phyloP scores from a whole-genome alignment of 2,113 vertebrate species.

The Oryzias celebensis region DNA sequence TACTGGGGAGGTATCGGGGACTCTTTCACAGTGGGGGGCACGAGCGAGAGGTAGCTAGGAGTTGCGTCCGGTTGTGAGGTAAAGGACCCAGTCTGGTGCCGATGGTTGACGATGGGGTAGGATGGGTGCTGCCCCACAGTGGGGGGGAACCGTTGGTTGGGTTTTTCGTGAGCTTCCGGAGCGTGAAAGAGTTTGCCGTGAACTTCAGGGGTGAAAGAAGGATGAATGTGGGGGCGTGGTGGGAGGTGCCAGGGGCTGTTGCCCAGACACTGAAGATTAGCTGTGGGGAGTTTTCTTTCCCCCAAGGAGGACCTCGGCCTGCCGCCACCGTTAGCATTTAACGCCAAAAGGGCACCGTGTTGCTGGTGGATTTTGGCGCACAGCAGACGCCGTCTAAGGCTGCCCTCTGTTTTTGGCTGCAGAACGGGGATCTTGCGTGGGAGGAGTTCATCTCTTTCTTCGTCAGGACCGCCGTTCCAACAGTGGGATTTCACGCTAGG shows the following conservation, averaged over 20 bases:
- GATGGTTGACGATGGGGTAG: constrained; percentile 33
- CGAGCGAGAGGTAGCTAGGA: constrained; percentile 22
- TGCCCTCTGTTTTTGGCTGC: constrained; percentile 69
- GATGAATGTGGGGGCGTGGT: constrained; percentile 17
- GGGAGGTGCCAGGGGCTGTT: constrained; percentile 40
- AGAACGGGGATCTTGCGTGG: constrained; percentile 61
- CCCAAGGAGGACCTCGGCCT: neutral
- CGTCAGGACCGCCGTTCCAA: constrained; percentile 59
- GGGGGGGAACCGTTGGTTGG: neutral
- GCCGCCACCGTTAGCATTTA: neutral
- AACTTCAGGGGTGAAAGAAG: constrained; percentile 17
- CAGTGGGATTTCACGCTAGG: constrained; percentile 44
- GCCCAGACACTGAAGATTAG: constrained; percentile 37
- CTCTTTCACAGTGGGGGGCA: constrained; percentile 4
- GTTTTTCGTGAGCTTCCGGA: constrained; percentile 31
- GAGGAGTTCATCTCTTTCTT: constrained; percentile 71
- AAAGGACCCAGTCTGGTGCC: constrained; percentile 37
- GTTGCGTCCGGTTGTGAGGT: constrained; percentile 38
- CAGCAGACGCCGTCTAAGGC: constrained; percentile 72
- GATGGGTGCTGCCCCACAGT: constrained; percentile 17
- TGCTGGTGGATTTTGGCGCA: constrained; percentile 74
- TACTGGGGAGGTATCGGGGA: constrained; percentile 43
- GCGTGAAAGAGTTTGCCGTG: constrained; percentile 32
- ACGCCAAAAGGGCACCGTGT: constrained; percentile 52
- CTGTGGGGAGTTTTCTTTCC: constrained; percentile 28